Percentiles rank a stretch among this genome's conserved stretches.
These are phyloP conservation scores for Petrocephalus zakoni DNA, from an alignment of 2,113 vertebrate species.

Conservation along the genomic window DNA sequence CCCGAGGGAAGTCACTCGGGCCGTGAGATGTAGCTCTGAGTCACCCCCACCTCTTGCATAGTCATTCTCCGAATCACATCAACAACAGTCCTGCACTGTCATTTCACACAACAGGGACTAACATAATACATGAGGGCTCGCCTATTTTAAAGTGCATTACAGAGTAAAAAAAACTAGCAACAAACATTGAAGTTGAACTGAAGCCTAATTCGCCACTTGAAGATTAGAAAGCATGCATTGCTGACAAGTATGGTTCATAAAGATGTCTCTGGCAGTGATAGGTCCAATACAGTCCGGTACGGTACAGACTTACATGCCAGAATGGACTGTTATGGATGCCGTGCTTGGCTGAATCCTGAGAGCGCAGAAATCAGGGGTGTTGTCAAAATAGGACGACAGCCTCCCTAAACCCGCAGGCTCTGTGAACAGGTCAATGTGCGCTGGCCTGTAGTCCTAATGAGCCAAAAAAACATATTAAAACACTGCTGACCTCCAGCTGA, in stretches of 20 bases:
- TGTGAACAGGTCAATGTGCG: constrained; percentile 83
- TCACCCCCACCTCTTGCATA: not conserved
- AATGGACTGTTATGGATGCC: constrained; percentile 83
- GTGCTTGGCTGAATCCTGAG: constrained; percentile 75
- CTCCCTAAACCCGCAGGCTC: constrained; percentile 76
- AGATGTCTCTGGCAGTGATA: not conserved
- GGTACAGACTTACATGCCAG: constrained; percentile 72
- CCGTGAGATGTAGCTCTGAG: not conserved
- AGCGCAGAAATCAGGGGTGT: constrained; percentile 70
- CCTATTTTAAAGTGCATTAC: not conserved
- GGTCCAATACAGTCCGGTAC: not conserved
- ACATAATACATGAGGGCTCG: not conserved
- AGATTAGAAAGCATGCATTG: not conserved
- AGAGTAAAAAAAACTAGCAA: not conserved
- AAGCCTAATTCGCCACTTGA: not conserved
- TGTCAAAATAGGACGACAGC: constrained; percentile 72
- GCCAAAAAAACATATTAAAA: constrained; percentile 11
- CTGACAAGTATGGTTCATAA: not conserved
- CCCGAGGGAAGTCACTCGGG: not conserved
- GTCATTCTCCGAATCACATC: not conserved
- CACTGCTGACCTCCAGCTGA: not conserved
- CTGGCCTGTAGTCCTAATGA: constrained; percentile 80
- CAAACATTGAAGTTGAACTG: not conserved
- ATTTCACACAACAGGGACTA: not conserved
- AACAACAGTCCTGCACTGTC: not conserved